Evolutionary conservation across 2,113 vertebrate genomes (phyloP).

Genomic region (Grallaria varia): DNA sequence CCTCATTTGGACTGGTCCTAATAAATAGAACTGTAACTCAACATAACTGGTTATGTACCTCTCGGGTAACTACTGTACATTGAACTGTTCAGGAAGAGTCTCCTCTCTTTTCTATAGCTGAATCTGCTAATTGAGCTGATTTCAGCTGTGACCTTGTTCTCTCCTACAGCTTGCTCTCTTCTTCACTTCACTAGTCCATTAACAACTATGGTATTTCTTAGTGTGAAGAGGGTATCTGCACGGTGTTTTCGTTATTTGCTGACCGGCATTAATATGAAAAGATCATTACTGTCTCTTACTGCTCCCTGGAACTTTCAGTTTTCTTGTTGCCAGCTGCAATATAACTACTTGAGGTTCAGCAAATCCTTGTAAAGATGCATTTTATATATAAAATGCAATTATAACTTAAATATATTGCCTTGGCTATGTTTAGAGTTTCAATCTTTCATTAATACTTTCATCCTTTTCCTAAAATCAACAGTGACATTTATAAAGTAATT

Average conservation of each 20-base stretch:
- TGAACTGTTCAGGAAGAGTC: background rate
- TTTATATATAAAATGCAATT: background rate
- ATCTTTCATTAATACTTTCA: background rate
- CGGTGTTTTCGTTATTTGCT: background rate
- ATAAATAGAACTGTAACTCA: background rate
- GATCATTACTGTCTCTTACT: background rate
- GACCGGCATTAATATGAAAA: background rate
- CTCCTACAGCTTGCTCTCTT: background rate
- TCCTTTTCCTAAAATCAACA: background rate
- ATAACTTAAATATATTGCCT: background rate
- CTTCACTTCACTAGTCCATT: background rate
- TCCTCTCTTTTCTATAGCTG: background rate
- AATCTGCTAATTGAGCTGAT: background rate
- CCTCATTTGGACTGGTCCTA: background rate
- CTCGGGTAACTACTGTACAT: background rate
- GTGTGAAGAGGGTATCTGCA: background rate
- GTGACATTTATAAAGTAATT: background rate
- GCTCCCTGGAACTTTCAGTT: background rate
- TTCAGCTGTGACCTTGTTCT: background rate
- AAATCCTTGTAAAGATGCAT: background rate
- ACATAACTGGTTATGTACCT: background rate
- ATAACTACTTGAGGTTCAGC: background rate
- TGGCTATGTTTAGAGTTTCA: background rate
- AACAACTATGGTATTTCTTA: background rate
- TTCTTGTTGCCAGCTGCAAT: background rate